Evolutionary conservation across 2,113 vertebrate genomes (phyloP), one percentile per base, ranked within the genome.

Genomic region (Clupea harengus): DNA sequence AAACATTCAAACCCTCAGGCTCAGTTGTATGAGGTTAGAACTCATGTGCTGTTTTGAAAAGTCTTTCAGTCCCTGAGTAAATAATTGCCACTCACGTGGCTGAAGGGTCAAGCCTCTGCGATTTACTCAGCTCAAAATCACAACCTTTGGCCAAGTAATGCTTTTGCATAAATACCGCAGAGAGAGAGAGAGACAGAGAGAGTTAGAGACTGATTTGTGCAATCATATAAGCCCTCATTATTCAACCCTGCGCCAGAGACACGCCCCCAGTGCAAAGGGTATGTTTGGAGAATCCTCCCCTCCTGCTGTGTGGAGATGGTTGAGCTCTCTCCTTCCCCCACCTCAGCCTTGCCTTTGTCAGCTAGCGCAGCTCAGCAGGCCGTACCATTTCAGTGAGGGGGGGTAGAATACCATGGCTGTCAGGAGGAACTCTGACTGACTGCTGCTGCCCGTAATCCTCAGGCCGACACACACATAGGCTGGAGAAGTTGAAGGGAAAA

Each of bases 131-230:
- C 25, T 78, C 72, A 78, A 15, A 78, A 13, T 9, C 28, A 28
- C 25, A 78, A 32, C 72, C 28, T 78, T 78, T 78, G 72, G 28
- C 72, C 28, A 18, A 22, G 18, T 60, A 60, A 60, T 22, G 18
- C 92, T 92, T 90, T 82, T 84, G n/a, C 80, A 22, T n/a, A 50
- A 86, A 75, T 91, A 93, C 92, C 91, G 88, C 92, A 91, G 90
- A 89, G 90, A 89, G 18, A 39, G 80, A 81, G 87, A 81, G 88
- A 89, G 90, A 89, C 92, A 91, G 91, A 91, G 89, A 88, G 91
- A 92, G 72, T 78, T 44, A 2, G 10, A n/a, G 28, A 78, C 11
- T 44, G 72, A 15, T 78, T 78, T 11, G 2, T 78, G n/a, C 25
- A 75, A 78, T 39, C 39, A 78, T 15, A 78, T 72, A 72, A 72